Base-by-base conservation (phyloP, 2,797 vertebrate species). In the Poecilia velifera region DNA sequence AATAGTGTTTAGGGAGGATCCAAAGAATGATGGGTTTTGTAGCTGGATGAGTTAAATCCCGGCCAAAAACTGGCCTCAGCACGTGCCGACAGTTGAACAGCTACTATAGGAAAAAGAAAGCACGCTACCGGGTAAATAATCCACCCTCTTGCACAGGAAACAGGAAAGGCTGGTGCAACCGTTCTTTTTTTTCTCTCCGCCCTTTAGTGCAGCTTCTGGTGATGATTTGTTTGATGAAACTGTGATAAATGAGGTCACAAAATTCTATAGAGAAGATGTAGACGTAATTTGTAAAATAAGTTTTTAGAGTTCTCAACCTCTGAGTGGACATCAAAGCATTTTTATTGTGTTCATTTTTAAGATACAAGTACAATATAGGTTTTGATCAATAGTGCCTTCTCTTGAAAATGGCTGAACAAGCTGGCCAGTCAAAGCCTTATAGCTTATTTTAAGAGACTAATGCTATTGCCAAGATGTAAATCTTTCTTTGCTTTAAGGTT, bases 61-160 rank as follows among this genome's bases (percentile, higher is more conserved):
- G 45, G 9, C n/a, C 70, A 72, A 53, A 28, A 76, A 28, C 43
- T 34, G 9, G 31, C 34, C 18, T 41, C 43, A 57, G 34, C 16
- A 64, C 25, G 41, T 41, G 43, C 49, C 80, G 76, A 76, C 55
- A 55, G 76, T 53, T 55, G 62, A 12, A 59, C 0, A 0, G 22
- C 6, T 13, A 39, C 0, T 14, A 0, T 10, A 22, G 36, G 25
- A 70, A 45, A 73, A 73, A 36, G 62, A 28, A 43, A 1, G 10
- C 39, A 59, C 2, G 1, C 45, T 49, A 5, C 13, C 70, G 16
- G 0, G 80, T 59, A 84, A 89, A 89, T 25, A 46, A 74, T 36
- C 83, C 88, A 34, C 90, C 87, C 85, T 3, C 0, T 0, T 72
- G 12, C 3, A 86, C 85, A 92, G 89, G 92, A 93, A 94, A 70